Base-by-base conservation (phyloP, 2,888 invertebrate genomes). In the Odontomyia ornata region DNA sequence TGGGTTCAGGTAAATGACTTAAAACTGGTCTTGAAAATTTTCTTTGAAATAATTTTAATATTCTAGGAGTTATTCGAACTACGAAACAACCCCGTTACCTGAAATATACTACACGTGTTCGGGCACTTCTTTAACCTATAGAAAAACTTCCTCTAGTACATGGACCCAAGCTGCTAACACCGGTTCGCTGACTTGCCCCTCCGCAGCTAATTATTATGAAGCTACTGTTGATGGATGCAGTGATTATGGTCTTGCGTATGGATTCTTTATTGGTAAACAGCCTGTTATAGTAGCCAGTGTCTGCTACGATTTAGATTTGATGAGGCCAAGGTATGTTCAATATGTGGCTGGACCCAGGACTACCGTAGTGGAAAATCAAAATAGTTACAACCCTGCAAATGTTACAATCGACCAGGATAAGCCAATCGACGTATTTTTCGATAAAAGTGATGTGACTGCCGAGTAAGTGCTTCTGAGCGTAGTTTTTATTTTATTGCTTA, bases 241-340 rank as follows among this genome's bases (percentile, higher is more conserved):
- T 3, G 13, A 60, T 15, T 73, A 73, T 36, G 73, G 73, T 0
- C 36, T 73, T 23, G 73, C 57, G 9, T 73, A 73, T 57, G 73
- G 73, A 23, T 73, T 73, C 9, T 36, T 36, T 15, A n/a, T 73
- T 11, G 60, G 9, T 2, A 57, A 73, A 23, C 13, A 23, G n/a
- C 25, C 60, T 13, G 57, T 36, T 13, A 36, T 73, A 13, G 4
- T 73, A 0, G 73, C 73, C 4, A 60, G 28, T 57, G 60, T 36
- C 18, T 73, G 73, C 25, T 73, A 36, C 23, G 23, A 73, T 36
- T 36, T 73, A n/a, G 36, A 57, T 15, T 60, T 36, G 2, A 73
- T 73, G 73, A 13, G 27, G 23, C 1, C 73, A 13, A 18, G 21
- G 23, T 60, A 52, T 15, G 15, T 57, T 7, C 73, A 73, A n/a